Evolutionary conservation across 1,140 invertebrate species (phyloP).

Genomic region (Halesus radiatus): DNA sequence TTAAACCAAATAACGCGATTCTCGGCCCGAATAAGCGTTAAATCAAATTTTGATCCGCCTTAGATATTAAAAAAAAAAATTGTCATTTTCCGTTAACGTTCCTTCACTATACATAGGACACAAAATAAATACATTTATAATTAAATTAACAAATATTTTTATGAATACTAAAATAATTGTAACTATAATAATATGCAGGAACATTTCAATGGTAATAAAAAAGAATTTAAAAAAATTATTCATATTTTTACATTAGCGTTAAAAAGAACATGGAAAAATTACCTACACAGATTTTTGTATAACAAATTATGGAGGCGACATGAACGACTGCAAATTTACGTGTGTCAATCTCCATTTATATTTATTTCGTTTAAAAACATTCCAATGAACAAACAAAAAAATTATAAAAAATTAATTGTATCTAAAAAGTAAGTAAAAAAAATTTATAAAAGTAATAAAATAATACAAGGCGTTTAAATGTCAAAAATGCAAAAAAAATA

Average conservation of each 20-base stretch:
- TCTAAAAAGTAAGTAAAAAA: no score
- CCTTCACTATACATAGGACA: background rate
- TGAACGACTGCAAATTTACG: no score
- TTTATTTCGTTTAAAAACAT: no score
- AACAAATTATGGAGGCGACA: no score
- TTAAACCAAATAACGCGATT: background rate
- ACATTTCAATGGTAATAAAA: background rate
- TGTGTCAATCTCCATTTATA: no score
- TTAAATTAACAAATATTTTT: background rate
- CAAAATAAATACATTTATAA: background rate
- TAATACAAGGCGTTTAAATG: no score
- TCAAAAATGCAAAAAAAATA: no score
- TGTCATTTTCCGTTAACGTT: background rate
- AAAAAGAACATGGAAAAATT: no score
- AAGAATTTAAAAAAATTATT: background rate
- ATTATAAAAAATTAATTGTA: no score
- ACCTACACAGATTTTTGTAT: background rate
- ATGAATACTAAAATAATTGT: background rate
- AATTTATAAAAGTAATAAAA: no score
- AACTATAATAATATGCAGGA: background rate
- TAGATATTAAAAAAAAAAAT: background rate
- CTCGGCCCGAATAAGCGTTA: background rate
- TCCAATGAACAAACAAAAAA: no score
- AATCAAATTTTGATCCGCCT: background rate
- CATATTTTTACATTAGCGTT: no score